Evolutionary conservation across 2,113 vertebrate species (phyloP), one percentile per base, ranked within the genome.

Genomic region (Dolichallabes microphthalmus): DNA sequence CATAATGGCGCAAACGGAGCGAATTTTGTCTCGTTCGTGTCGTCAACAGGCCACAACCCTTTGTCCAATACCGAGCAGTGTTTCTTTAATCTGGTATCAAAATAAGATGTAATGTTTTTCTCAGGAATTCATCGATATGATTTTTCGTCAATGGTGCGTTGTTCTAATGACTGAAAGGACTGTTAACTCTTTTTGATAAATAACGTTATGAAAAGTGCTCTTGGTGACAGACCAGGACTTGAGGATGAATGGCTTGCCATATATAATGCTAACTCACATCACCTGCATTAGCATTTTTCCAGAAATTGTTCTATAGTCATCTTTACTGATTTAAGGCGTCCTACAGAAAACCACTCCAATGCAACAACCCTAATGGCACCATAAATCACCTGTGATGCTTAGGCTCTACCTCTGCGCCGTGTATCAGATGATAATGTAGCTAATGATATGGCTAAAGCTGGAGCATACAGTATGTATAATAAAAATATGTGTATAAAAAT

Each of bases 321-420:
- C 22, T 63, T 63, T 63, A 45, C 20, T 50, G 78, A 80, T 64
- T 80, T 64, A n/a, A 80, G 50, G 78, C 35, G 35, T 64, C 32
- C 77, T 79, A 79, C 77, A 61, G 52, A 60, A 79, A 79, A 19
- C 30, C 30, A 60, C 53, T 57, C 2, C 30, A 0, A 20, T 61
- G 8, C 57, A n/a, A n/a, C 32, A 45, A 80, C 77, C 22, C 45
- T 80, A 61, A 80, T 61, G 57, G 77, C 2, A 0, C 77, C 58
- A 80, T 64, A 27, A 80, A 63, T 80, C 78, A 80, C 35, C 58
- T 39, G 77, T 30, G 14, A 25, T 80, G 55, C 58, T 35, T 14
- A 45, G 57, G 57, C 77, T 80, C 77, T 61, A 25, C 77, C 32
- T 14, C 12, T 2, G 4, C 39, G 77, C 32, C 20, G 20, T 17